Conservation (phyloP, 2,797 vertebrate species). For the Sternotherus odoratus region DNA sequence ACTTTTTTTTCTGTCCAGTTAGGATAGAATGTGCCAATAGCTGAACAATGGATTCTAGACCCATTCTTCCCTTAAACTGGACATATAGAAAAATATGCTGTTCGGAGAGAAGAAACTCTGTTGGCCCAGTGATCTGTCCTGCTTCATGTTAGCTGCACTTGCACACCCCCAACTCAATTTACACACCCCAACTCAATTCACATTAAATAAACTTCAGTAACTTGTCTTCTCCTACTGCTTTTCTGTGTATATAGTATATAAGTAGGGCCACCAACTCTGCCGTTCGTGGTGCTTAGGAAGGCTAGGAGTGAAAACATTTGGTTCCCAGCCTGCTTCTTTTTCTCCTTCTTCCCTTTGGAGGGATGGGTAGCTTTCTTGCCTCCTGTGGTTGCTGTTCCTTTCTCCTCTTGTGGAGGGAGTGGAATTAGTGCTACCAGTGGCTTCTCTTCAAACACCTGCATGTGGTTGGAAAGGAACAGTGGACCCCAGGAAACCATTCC, state of each 20-base stretch:
- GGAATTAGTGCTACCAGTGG: not conserved
- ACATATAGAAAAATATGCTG: not conserved
- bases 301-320: not conserved
- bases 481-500: not conserved
- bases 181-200: too few species aligned
- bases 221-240: too few species aligned
- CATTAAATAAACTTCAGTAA: too few species aligned
- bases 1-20: not conserved
- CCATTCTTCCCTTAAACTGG: not conserved
- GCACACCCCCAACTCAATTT: not conserved
- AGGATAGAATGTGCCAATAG: not conserved
- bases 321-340: not conserved
- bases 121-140: not conserved
- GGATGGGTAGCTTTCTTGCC: not conserved
- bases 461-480: not conserved
- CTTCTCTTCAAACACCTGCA: not conserved
- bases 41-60: not conserved
- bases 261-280: not conserved
- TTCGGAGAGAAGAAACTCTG: not conserved
- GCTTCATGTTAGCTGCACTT: not conserved
- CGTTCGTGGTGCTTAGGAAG: not conserved
- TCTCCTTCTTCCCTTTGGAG: constrained; percentile 13
- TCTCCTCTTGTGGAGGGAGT: not conserved
- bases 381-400: constrained; percentile 21
- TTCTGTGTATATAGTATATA: too few species aligned